A percentile compares a stretch with the other conserved stretches of the same genome.
Conservation (phyloP, 2,797 vertebrate genomes). For the Synanceia verrucosa region DNA sequence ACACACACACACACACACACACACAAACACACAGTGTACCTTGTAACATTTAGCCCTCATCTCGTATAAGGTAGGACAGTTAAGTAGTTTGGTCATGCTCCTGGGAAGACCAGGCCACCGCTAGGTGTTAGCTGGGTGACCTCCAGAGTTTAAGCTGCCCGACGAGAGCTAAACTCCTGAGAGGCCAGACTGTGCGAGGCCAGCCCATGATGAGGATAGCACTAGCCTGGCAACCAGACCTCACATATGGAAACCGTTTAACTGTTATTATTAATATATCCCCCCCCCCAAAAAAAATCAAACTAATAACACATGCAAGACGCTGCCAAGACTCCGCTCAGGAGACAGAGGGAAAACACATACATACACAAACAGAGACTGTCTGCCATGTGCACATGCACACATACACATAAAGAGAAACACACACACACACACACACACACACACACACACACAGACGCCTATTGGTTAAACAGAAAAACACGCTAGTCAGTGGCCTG, state of each 20-base stretch:
- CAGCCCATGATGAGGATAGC: conserved; percentile 68
- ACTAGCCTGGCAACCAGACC: conserved; percentile 77
- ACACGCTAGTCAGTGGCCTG: conserved; percentile 63
- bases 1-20: conserved; percentile 35
- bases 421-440: conserved; percentile 49
- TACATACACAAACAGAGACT: conserved; percentile 74
- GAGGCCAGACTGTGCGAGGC: conserved; percentile 42
- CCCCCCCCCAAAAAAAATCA: conserved; percentile 60
- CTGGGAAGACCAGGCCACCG: conserved; percentile 52
- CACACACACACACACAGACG: conserved; percentile 57
- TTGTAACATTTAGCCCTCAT: conserved; percentile 64
- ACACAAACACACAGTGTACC: conserved; percentile 43
- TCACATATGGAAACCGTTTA: conserved; percentile 86
- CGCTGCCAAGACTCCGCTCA: conserved; percentile 75
- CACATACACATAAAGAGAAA: conserved; percentile 38
- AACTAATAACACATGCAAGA: conserved; percentile 79
- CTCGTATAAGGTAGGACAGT: conserved; percentile 61
- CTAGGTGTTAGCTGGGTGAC: conserved; percentile 56
- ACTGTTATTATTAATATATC: conserved; percentile 86
- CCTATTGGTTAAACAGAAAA: conserved; percentile 77
- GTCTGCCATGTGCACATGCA: conserved; percentile 66
- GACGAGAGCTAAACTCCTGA: conserved; percentile 36
- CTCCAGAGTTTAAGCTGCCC: conserved; percentile 57
- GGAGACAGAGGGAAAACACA: conserved; percentile 77
- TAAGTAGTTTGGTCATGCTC: conserved; percentile 63